Conservation (phyloP, 2,113 vertebrate species). For the Amphiprion ocellaris region DNA sequence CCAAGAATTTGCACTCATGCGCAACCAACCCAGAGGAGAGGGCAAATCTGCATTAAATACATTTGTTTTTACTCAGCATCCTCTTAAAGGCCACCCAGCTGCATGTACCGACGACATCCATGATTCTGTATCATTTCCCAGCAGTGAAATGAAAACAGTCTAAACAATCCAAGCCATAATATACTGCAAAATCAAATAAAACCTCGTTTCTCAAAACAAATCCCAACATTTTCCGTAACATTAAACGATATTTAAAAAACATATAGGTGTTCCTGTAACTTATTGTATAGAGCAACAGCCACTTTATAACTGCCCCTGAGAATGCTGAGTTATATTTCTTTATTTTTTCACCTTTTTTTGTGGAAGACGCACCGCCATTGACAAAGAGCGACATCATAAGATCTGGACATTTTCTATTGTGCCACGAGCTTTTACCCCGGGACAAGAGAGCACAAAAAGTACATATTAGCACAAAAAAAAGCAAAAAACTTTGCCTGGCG, state of each 20-base stretch:
- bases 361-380: conserved; percentile 41
- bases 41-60: neutral
- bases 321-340: neutral
- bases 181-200: neutral
- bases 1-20: neutral
- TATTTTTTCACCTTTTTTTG: neutral
- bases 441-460: conserved; percentile 50
- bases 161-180: conserved; percentile 7
- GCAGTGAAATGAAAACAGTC: neutral
- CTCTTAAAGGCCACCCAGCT: conserved; percentile 26
- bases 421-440: conserved; percentile 28
- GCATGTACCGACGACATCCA: conserved; percentile 13
- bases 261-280: conserved; percentile 6
- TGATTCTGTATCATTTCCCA: conserved; percentile 11
- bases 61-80: neutral
- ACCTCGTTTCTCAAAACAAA: neutral
- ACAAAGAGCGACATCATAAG: conserved; percentile 51
- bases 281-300: neutral
- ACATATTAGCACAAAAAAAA: conserved; percentile 14
- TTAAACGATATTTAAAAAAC: neutral
- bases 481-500: conserved; percentile 56
- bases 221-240: neutral
- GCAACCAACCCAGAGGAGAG: conserved; percentile 22
- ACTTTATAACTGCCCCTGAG: conserved; percentile 8
- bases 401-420: conserved; percentile 55